Evolutionary conservation across 2,888 invertebrate genomes (phyloP).

Genomic region (Polymixis flavicincta): DNA sequence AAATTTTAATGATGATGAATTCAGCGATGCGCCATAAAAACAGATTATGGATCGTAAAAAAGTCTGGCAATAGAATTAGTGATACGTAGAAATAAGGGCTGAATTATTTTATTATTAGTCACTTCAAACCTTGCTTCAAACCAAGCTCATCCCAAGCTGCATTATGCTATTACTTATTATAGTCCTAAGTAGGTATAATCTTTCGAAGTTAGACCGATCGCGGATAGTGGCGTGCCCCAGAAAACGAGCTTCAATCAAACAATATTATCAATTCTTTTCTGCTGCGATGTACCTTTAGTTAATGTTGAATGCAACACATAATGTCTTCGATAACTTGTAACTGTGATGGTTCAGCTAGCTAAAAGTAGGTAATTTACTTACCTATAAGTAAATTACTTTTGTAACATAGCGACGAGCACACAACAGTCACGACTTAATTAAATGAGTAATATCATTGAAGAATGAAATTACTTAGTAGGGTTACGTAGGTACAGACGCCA

Average conservation of each 20-base stretch:
- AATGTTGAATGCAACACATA: background rate
- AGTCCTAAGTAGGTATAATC: too few relatives aligned
- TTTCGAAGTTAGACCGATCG: too few relatives aligned
- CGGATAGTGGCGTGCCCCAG: background rate
- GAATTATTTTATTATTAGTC: too few relatives aligned
- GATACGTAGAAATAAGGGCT: too few relatives aligned
- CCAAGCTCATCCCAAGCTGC: background rate
- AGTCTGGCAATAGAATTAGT: background rate
- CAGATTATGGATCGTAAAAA: background rate
- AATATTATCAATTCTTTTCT: background rate
- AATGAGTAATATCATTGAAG: conserved; percentile 22
- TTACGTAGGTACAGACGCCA: background rate
- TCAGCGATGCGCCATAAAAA: background rate
- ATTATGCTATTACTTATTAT: background rate
- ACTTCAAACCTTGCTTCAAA: too few relatives aligned
- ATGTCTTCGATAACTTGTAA: background rate
- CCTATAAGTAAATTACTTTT: background rate
- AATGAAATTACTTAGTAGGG: conserved; percentile 18
- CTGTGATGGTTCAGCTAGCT: background rate
- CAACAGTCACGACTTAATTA: background rate
- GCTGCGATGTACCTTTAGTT: background rate
- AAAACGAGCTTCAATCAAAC: background rate
- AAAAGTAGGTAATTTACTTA: too few relatives aligned
- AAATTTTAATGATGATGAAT: conserved; percentile 1
- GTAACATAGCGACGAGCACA: conserved; percentile 2